Base-by-base conservation (phyloP, 2,113 vertebrate genomes). In the Verasper variegatus region DNA sequence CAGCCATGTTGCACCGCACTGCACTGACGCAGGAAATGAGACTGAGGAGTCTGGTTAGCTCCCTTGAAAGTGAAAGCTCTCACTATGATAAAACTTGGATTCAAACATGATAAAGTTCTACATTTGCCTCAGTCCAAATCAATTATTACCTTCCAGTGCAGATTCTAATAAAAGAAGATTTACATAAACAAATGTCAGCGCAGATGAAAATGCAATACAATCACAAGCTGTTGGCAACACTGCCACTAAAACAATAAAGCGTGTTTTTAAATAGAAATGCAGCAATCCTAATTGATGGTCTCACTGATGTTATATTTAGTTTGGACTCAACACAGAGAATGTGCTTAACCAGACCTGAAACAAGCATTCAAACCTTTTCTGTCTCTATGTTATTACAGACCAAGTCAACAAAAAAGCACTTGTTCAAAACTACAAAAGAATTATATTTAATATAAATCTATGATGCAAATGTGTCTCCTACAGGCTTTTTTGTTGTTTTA, bases 261-360 rank as follows among this genome's bases (percentile, higher is more conserved):
- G 72, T 37, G 31, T 27, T 66, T 67, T 76, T 84, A 87, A 88
- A 88, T 72, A 79, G 82, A 87, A 81, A 54, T 35, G 31, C 54
- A 59, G 17, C 60, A 10, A 7, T 23, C 37, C 37, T 87, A 90
- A 92, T 83, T 92, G 84, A 78, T 64, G 74, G 84, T 80, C 61
- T 83, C 59, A 62, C 68, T 23, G 21, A 64, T 40, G 71, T 83
- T 90, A 90, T 87, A 88, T 89, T 91, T 88, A 92, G 88, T 70
- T 82, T 83, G 65, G 61, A 74, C 68, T 45, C 63, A 35, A 80
- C 62, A 74, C 37, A 78, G 68, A 68, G 75, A 83, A 81, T 62
- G 76, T 67, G 23, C 70, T 66, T 64, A 70, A 70, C 81, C 64
- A 42, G 67, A 65, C 56, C 69, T 75, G 60, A 81, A 88, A 78